Conservation (phyloP, 2,888 invertebrate genomes). For the Tridacna gigas region DNA sequence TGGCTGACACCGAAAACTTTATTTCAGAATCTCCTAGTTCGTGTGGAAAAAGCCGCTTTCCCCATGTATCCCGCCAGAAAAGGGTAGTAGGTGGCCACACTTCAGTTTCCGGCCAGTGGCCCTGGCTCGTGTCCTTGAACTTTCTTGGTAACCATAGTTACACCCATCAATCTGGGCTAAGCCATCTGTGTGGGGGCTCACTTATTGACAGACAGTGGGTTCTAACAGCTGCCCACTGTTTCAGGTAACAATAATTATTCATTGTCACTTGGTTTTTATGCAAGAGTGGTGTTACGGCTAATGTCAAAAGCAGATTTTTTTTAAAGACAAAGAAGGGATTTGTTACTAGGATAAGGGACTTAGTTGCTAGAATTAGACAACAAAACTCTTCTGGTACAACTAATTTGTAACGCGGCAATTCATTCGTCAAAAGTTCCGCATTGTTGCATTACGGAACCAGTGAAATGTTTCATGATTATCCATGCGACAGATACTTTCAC, state of each 20-base stretch:
- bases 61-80: conserved; percentile 56
- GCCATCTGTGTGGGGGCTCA: conserved; percentile 75
- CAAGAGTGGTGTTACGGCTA: too few species aligned
- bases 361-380: too few species aligned
- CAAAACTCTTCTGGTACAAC: too few species aligned
- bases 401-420: too few species aligned
- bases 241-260: conserved; percentile 67
- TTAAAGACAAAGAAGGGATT: too few species aligned
- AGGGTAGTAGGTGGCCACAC: conserved; percentile 77
- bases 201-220: conserved; percentile 76
- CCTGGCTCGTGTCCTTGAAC: conserved; percentile 78
- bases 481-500: too few species aligned
- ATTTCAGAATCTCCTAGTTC: conserved; percentile 37
- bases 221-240: conserved; percentile 77
- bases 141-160: conserved; percentile 64
- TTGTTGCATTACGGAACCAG: too few species aligned
- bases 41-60: conserved; percentile 54
- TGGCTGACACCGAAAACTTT: neutral
- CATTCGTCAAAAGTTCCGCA: too few species aligned
- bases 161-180: conserved; percentile 67
- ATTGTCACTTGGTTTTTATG: too few species aligned
- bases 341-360: too few species aligned
- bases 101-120: conserved; percentile 73
- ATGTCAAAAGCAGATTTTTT: too few species aligned
- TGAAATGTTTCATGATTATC: too few species aligned